Evolutionary conservation across 2,113 vertebrate genomes (phyloP).

Genomic region (Pedetes capensis): DNA sequence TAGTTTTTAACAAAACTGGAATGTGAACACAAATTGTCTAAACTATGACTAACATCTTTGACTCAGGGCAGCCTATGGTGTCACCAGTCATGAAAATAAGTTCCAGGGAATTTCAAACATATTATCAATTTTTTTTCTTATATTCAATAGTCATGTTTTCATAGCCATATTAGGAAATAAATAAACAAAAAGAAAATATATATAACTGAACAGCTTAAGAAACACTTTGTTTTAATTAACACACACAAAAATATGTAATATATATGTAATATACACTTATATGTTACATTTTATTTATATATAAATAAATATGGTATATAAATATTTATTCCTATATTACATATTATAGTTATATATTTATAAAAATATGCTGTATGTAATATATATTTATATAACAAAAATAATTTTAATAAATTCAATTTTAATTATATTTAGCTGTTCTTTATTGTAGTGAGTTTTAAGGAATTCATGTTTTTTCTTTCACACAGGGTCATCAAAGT

Average conservation of each 20-base stretch:
- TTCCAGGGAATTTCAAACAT: background rate
- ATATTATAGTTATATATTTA: too few relatives aligned
- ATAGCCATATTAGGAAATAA: background rate
- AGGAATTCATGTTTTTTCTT: background rate
- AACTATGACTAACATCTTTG: background rate
- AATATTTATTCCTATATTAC: too few relatives aligned
- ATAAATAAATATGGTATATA: too few relatives aligned
- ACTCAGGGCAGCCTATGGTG: rapidly evolving
- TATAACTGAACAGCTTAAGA: background rate
- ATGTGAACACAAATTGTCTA: background rate
- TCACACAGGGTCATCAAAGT: background rate
- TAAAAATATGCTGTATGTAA: too few relatives aligned
- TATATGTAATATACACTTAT: too few relatives aligned
- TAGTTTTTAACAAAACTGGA: background rate
- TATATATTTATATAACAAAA: background rate
- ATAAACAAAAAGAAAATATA: background rate
- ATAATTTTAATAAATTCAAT: background rate
- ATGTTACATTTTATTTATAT: too few relatives aligned
- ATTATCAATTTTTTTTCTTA: background rate
- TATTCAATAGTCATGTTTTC: background rate
- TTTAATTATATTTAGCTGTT: background rate
- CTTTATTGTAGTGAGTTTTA: background rate
- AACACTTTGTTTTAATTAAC: background rate
- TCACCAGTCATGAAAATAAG: background rate
- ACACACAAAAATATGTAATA: background rate